Evolutionary conservation across 2,113 vertebrate species (phyloP).

Genomic region (Anoura caudifer): DNA sequence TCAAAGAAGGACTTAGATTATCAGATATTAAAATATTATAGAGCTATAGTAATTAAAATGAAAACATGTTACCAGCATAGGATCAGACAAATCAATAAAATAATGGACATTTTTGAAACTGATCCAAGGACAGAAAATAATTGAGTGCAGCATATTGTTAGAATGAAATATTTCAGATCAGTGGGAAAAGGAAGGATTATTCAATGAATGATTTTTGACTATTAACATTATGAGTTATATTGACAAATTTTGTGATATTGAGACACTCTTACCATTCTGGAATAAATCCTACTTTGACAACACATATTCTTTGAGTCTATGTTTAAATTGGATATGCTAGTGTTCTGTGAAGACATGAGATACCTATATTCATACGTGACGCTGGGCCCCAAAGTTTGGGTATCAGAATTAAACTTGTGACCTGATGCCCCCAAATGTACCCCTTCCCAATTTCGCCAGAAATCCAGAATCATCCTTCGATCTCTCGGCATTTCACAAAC

Average conservation of each 20-base stretch:
- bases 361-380: not conserved
- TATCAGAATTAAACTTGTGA: not conserved
- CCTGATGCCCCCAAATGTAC: not conserved
- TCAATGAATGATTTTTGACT: not conserved
- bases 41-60: not conserved
- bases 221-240: not conserved
- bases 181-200: not conserved
- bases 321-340: not conserved
- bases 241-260: not conserved
- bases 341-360: not conserved
- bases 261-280: not conserved
- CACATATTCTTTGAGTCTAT: not conserved
- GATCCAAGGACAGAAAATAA: not conserved
- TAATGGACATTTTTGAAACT: not conserved
- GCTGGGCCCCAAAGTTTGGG: not conserved
- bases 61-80: not conserved
- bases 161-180: not conserved
- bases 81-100: not conserved
- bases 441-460: not conserved
- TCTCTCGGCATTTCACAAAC: not conserved
- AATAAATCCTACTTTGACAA: not conserved
- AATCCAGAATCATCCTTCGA: not conserved
- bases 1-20: not conserved
- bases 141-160: not conserved
- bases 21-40: constrained; percentile 18